phyloP scores from a whole-genome alignment of 2,113 vertebrate genomes.

The Macheiramphus alcinus region DNA sequence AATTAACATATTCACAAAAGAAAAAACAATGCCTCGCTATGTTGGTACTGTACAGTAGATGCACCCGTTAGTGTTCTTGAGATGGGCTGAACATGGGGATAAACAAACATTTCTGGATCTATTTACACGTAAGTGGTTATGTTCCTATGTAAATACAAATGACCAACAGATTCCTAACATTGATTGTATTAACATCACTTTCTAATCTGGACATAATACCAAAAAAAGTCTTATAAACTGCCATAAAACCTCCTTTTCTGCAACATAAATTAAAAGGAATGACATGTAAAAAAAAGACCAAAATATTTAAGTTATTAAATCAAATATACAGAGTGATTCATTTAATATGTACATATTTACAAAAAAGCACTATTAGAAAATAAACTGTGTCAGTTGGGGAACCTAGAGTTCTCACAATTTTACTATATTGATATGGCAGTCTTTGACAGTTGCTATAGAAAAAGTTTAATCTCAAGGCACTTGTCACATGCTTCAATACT shows the following conservation, averaged over 20 bases:
- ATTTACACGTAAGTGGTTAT: constrained; percentile 74
- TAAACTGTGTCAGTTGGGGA: constrained; percentile 65
- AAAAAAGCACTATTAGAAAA: constrained; percentile 76
- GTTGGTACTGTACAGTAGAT: constrained; percentile 68
- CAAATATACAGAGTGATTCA: constrained; percentile 97
- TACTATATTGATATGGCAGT: constrained; percentile 77
- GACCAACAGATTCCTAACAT: constrained; percentile 71
- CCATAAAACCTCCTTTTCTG: constrained; percentile 79
- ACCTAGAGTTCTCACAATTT: constrained; percentile 68
- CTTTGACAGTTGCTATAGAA: constrained; percentile 80
- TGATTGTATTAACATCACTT: constrained; percentile 76
- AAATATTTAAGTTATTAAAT: constrained; percentile 93
- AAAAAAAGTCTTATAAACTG: constrained; percentile 73
- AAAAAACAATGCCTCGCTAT: constrained; percentile 61
- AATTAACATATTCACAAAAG: constrained; percentile 74
- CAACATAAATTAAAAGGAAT: constrained; percentile 86
- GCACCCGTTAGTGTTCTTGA: constrained; percentile 60
- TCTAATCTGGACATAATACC: constrained; percentile 67
- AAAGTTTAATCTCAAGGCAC: constrained; percentile 89
- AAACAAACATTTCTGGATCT: constrained; percentile 80
- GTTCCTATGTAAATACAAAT: constrained; percentile 68
- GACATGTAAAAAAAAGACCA: constrained; percentile 80
- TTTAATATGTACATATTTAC: constrained; percentile 97
- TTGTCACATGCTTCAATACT: constrained; percentile 89
- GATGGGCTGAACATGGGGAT: constrained; percentile 66